Percentiles rank a stretch among this genome's conserved stretches.
Conservation (phyloP, 2,113 vertebrate species). For the Syngnathoides biaculeatus region DNA sequence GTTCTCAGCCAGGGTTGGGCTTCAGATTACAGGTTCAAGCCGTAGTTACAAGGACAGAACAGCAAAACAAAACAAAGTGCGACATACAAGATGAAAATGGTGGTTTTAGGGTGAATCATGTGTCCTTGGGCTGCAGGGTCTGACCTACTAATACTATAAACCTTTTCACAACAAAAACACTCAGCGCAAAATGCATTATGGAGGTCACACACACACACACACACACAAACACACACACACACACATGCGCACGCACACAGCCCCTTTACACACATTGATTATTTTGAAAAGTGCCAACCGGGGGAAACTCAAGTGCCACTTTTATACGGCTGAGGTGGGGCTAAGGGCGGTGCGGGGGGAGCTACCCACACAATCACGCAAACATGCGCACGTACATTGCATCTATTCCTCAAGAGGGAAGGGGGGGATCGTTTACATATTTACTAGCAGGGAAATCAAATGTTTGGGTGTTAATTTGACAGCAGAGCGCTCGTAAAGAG, state of each 20-base stretch:
- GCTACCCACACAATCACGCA: background rate
- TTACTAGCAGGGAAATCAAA: background rate
- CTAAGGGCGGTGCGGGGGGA: background rate
- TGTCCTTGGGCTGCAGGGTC: slow-evolving; percentile 15
- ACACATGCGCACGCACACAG: slow-evolving; percentile 24
- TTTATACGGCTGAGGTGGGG: slow-evolving; percentile 27
- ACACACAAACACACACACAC: background rate
- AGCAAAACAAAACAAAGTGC: background rate
- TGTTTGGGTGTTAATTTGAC: slow-evolving; percentile 16
- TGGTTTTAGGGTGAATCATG: slow-evolving; percentile 10
- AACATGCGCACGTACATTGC: background rate
- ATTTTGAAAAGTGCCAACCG: slow-evolving; percentile 7
- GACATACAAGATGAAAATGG: background rate
- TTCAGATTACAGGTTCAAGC: background rate
- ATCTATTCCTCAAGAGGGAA: slow-evolving; percentile 9
- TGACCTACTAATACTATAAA: background rate
- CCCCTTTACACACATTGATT: slow-evolving; percentile 21
- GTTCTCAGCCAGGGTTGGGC: background rate
- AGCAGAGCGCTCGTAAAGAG: slow-evolving; percentile 3
- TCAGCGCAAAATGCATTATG: slow-evolving; percentile 32
- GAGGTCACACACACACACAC: slow-evolving; percentile 19
- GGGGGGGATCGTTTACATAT: background rate
- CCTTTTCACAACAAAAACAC: slow-evolving; percentile 11
- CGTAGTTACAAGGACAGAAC: background rate
- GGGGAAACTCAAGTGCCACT: slow-evolving; percentile 36